Evolutionary conservation across 2,888 invertebrate genomes (phyloP).

Genomic region (Pseudoips prasinana): DNA sequence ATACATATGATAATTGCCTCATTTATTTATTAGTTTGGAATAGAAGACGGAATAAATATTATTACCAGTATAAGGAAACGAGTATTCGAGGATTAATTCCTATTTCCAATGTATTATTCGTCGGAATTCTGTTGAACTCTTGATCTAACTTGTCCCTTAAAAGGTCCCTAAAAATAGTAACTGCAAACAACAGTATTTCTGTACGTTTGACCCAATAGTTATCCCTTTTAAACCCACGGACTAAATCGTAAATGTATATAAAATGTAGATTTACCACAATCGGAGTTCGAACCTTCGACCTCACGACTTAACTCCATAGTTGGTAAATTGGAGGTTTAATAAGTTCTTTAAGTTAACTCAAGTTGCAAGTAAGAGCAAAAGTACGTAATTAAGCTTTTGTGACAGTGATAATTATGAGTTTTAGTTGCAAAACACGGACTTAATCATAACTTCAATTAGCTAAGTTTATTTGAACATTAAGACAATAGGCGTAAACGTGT

Average conservation of each 20-base stretch:
- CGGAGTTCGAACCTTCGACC: slow-evolving; percentile 30
- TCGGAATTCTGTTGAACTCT: slow-evolving; percentile 4
- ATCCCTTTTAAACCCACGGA: neutral
- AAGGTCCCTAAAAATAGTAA: neutral
- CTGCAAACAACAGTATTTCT: neutral
- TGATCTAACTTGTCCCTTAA: slow-evolving; percentile 1
- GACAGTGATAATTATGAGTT: neutral
- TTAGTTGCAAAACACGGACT: neutral
- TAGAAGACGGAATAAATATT: no score
- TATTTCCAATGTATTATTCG: no score
- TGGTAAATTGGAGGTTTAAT: slow-evolving; percentile 31
- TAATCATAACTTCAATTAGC: neutral
- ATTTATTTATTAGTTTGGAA: no score
- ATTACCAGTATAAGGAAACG: no score
- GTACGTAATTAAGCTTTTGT: neutral
- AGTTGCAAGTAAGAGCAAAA: neutral
- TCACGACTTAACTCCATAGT: slow-evolving; percentile 34
- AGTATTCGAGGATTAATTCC: no score
- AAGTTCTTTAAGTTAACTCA: slow-evolving; percentile 14
- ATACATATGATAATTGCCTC: no score
- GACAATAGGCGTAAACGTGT: neutral
- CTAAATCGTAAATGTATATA: slow-evolving; percentile 25
- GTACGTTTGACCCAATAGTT: neutral
- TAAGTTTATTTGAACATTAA: neutral
- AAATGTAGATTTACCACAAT: slow-evolving; percentile 24